Conservation (phyloP, 1,140 invertebrate genomes). For the Cherax quadricarinatus region DNA sequence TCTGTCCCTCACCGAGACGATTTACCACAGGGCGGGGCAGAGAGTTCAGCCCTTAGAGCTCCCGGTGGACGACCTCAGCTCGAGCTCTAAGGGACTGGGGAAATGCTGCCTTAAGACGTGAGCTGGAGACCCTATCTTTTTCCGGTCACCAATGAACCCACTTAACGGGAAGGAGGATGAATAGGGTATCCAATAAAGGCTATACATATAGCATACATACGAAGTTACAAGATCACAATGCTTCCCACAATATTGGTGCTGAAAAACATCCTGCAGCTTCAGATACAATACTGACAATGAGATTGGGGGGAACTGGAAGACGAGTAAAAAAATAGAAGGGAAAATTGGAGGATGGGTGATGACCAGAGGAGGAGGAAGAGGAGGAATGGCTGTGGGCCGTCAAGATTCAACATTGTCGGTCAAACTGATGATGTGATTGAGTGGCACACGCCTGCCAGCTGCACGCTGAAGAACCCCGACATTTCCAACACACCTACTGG, state of each 20-base stretch:
- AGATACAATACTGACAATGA: background rate
- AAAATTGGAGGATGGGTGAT: too few species aligned
- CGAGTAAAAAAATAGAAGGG: background rate
- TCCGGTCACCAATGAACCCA: slow-evolving; percentile 45
- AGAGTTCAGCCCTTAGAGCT: background rate
- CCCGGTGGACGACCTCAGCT: background rate
- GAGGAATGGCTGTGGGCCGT: background rate
- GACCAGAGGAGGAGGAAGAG: too few species aligned
- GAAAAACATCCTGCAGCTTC: background rate
- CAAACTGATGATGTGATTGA: slow-evolving; percentile 47
- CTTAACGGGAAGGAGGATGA: background rate
- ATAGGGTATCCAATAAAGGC: slow-evolving; percentile 28
- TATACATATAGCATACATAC: slow-evolving; percentile 17
- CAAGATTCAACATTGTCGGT: slow-evolving; percentile 34
- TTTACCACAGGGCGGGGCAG: slow-evolving; percentile 12
- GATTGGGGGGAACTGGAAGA: background rate
- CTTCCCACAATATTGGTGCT: too few species aligned
- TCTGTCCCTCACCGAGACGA: slow-evolving; percentile 49
- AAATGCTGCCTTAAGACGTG: background rate
- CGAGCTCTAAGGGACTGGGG: background rate
- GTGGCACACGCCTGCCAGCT: slow-evolving; percentile 31
- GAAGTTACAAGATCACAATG: too few species aligned
- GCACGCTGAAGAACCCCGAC: slow-evolving; percentile 14
- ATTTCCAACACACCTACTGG: background rate
- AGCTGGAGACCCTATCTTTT: slow-evolving; percentile 19